Percentiles rank a stretch among this genome's conserved stretches.
Evolutionary conservation across 2,888 invertebrate species (phyloP).

Genomic region (Clepsis dumicolana): DNA sequence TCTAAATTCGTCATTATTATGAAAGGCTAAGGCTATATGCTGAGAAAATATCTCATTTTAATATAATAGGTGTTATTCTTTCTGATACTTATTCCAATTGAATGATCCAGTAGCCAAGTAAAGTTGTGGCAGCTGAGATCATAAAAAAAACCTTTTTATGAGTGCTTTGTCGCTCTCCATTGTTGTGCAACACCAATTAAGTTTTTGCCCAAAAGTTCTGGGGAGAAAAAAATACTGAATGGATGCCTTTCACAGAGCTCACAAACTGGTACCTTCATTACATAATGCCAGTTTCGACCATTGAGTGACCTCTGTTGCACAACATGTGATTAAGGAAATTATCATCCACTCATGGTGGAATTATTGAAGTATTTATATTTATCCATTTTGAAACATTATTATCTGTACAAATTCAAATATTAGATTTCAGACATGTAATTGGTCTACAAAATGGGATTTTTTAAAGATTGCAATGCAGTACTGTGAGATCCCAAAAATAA

Average conservation of each 20-base stretch:
- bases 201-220: constrained; percentile 44
- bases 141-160: constrained; percentile 24
- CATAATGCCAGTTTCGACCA: constrained; percentile 27
- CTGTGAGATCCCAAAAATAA: too few relatives aligned
- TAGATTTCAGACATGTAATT: too few relatives aligned
- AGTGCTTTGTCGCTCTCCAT: constrained; percentile 31
- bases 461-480: too few relatives aligned
- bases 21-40: too few relatives aligned
- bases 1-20: too few relatives aligned
- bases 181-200: constrained; percentile 46
- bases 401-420: background rate
- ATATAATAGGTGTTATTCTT: background rate
- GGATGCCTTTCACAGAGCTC: constrained; percentile 40
- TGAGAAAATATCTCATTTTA: background rate
- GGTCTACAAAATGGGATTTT: too few relatives aligned
- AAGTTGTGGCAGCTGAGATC: background rate
- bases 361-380: background rate
- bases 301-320: constrained; percentile 33
- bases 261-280: constrained; percentile 23
- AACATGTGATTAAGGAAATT: constrained; percentile 29
- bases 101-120: background rate
- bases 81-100: background rate
- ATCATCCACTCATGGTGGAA: constrained; percentile 15
- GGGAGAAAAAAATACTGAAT: constrained; percentile 29
- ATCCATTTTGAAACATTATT: constrained; percentile 4